Conservation (phyloP, 2,797 vertebrate species). For the Enteromius fasciolatus region DNA sequence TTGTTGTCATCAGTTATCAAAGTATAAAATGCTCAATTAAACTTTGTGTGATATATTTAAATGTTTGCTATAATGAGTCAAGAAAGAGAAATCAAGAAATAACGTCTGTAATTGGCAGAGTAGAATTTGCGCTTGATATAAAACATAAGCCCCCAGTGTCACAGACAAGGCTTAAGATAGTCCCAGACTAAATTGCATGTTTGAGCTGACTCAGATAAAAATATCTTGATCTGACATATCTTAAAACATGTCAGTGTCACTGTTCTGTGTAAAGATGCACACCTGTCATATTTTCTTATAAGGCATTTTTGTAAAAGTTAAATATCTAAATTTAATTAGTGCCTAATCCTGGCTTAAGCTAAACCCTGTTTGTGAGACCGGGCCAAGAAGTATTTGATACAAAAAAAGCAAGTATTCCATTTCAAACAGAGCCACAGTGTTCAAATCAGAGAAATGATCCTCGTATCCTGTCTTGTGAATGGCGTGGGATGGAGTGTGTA, state of each 20-base stretch:
- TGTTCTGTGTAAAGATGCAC: no score
- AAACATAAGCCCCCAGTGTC: no score
- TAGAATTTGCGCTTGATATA: neutral
- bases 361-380: no score
- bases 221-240: no score
- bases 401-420: neutral
- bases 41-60: neutral
- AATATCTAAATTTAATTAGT: no score
- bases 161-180: no score
- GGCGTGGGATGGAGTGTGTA: conserved; percentile 18
- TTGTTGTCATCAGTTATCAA: neutral
- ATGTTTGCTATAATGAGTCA: neutral
- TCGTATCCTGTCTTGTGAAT: neutral
- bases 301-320: no score
- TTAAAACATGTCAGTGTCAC: no score
- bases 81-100: neutral
- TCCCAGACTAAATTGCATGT: no score
- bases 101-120: neutral
- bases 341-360: no score
- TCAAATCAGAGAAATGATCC: conserved; percentile 7
- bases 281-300: no score
- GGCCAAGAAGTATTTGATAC: neutral
- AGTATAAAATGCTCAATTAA: neutral
- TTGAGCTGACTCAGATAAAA: no score
- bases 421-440: neutral